Percentiles rank a stretch among this genome's conserved stretches.
Evolutionary conservation across 2,797 vertebrate species (phyloP).

Genomic region (Eremophila alpestris): DNA sequence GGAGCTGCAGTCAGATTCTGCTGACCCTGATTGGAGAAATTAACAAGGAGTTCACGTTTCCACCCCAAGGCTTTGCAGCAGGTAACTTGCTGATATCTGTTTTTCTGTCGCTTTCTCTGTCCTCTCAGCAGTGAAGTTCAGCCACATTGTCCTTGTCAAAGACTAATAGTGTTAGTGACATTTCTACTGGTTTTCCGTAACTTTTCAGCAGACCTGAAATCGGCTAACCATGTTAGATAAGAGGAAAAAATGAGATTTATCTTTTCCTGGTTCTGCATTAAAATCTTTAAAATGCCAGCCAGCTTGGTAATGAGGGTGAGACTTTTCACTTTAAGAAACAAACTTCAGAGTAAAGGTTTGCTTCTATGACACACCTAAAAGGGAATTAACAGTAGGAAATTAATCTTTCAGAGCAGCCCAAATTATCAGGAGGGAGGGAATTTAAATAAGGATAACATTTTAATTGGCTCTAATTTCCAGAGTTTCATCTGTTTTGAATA

Average conservation of each 20-base stretch:
- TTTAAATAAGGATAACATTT: neutral
- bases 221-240: neutral
- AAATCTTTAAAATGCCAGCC: neutral
- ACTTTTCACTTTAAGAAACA: neutral
- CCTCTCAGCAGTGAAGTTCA: neutral
- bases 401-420: neutral
- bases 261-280: neutral
- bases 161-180: fast-evolving
- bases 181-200: neutral
- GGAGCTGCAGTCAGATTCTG: neutral
- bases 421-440: neutral
- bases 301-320: neutral
- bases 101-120: neutral
- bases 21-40: neutral
- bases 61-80: neutral
- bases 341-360: neutral
- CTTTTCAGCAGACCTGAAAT: neutral
- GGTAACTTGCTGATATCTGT: neutral
- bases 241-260: neutral
- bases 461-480: neutral
- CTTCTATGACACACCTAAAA: neutral
- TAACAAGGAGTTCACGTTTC: neutral
- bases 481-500: neutral
- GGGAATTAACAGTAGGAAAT: neutral
- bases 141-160: neutral